phyloP scores from a whole-genome alignment of 2,888 invertebrate genomes.

The Sialis lutaria region DNA sequence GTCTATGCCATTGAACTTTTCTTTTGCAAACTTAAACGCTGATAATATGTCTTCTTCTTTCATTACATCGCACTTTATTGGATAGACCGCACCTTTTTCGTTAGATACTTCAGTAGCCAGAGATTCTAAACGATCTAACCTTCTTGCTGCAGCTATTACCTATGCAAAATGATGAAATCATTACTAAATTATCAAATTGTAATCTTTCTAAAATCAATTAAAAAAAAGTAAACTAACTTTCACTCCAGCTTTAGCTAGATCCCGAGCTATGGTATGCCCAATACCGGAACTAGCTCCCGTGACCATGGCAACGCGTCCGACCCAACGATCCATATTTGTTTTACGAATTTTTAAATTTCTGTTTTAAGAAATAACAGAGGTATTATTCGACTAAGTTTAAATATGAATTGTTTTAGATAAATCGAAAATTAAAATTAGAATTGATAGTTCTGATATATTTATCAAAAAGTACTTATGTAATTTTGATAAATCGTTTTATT shows the following conservation, averaged over 20 bases:
- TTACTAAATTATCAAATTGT: too few species aligned
- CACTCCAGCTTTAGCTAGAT: constrained; percentile 27
- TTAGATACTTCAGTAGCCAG: not conserved
- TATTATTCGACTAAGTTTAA: too few species aligned
- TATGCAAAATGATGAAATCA: not conserved
- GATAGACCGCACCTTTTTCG: not conserved
- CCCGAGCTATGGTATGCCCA: constrained; percentile 6
- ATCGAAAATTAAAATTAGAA: too few species aligned
- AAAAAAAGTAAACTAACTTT: constrained; percentile 2
- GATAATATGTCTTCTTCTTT: not conserved
- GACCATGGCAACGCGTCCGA: constrained; percentile 17
- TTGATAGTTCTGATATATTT: too few species aligned
- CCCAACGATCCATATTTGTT: constrained; percentile 14
- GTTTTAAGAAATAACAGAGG: too few species aligned
- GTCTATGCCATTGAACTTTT: not conserved
- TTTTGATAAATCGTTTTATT: too few species aligned
- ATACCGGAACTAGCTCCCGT: constrained; percentile 18
- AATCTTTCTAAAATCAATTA: too few species aligned
- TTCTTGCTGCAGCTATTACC: not conserved
- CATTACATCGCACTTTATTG: not conserved
- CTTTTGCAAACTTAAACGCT: not conserved
- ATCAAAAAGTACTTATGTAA: too few species aligned
- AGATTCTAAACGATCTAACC: not conserved
- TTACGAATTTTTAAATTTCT: too few species aligned
- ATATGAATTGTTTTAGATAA: too few species aligned